Conservation (phyloP, 2,797 vertebrate genomes). For the Pelochelys cantorii region DNA sequence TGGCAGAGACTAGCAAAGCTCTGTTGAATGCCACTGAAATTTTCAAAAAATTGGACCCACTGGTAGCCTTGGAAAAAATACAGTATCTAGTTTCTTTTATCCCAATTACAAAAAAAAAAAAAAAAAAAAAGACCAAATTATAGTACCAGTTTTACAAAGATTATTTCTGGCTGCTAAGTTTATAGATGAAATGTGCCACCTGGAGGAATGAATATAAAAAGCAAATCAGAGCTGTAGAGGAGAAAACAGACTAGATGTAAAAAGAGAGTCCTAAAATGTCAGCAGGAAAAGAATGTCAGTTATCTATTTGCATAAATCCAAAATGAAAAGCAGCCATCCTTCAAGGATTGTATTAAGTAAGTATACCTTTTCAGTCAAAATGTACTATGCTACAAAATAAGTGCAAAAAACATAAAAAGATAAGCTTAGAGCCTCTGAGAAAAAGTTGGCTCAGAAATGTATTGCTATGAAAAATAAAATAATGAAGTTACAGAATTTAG, state of each 20-base stretch:
- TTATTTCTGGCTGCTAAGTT: background rate
- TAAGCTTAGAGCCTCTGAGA: background rate
- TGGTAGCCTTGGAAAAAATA: background rate
- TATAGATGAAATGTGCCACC: background rate
- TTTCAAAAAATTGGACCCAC: background rate
- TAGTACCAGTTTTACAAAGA: background rate
- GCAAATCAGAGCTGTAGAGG: background rate
- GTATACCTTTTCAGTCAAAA: background rate
- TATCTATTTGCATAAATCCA: background rate
- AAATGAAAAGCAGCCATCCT: background rate
- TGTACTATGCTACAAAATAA: background rate
- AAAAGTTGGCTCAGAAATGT: background rate
- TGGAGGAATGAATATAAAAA: background rate
- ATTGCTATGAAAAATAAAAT: background rate
- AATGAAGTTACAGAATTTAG: background rate
- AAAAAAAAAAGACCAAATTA: background rate
- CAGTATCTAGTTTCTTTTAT: background rate
- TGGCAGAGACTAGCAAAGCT: background rate
- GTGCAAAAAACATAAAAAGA: background rate
- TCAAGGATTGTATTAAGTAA: background rate
- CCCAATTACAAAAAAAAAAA: background rate
- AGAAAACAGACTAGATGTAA: background rate
- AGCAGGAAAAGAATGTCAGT: background rate
- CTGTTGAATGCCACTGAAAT: background rate
- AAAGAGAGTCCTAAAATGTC: background rate